Evolutionary conservation across 1,140 invertebrate species (phyloP).

Genomic region (Phthorimaea operculella): DNA sequence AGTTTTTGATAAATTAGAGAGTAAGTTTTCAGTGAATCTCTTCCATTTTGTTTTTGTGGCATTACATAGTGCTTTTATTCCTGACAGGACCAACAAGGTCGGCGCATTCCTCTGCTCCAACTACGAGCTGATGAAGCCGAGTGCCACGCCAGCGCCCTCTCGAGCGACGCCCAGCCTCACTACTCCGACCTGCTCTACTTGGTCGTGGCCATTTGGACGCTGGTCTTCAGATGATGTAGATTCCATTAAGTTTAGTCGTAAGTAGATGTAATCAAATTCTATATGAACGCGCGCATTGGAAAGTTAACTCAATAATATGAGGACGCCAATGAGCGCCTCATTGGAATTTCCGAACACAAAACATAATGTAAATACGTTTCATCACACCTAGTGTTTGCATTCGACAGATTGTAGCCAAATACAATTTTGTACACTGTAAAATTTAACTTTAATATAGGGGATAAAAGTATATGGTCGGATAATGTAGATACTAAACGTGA

Average conservation of each 20-base stretch:
- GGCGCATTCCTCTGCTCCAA: conserved; percentile 74
- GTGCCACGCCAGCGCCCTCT: conserved; percentile 80
- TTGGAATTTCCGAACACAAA: too few relatives aligned
- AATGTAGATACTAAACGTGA: not conserved
- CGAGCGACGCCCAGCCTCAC: conserved; percentile 65
- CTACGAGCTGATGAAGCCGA: conserved; percentile 79
- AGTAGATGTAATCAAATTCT: not conserved
- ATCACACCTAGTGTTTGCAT: conserved; percentile 15
- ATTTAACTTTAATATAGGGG: conserved; percentile 7
- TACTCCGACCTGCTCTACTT: conserved; percentile 44
- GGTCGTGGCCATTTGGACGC: conserved; percentile 33
- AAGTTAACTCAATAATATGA: too few relatives aligned
- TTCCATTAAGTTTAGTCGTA: not conserved
- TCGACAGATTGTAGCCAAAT: conserved; percentile 21
- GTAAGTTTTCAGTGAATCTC: too few relatives aligned
- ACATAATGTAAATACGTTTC: conserved; percentile 25
- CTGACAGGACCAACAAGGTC: conserved; percentile 66
- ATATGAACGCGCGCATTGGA: too few relatives aligned
- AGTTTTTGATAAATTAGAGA: too few relatives aligned
- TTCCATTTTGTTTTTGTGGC: too few relatives aligned
- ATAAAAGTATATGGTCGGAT: not conserved
- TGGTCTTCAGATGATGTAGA: conserved; percentile 50
- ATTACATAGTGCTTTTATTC: too few relatives aligned
- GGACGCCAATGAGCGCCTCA: too few relatives aligned
- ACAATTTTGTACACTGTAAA: conserved; percentile 26